Base-by-base conservation (phyloP, 1,140 invertebrate genomes). In the Aphaenogaster floridana region DNA sequence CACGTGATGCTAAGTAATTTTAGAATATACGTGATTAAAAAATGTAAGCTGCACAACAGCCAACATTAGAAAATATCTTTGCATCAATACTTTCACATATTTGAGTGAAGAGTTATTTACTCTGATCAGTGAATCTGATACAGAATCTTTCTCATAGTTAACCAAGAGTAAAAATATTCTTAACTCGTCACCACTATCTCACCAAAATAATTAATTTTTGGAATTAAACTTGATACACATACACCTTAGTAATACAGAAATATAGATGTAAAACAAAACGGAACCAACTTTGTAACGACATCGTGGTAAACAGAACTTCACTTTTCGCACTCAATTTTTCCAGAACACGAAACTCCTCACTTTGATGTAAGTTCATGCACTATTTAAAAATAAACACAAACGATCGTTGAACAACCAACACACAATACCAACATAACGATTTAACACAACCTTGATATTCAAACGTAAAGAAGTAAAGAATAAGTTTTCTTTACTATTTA, bases 151-250 rank as follows among this genome's bases (percentile, higher is more conserved):
- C 39, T 74, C 8, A 57, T 54, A 50, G 8, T 34, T 34, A 52
- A 71, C 0, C 2, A 74, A 74, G 54, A 34, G 8, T 45, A 45
- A 45, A 74, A 39, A 6, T 57, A 74, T 21, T 39, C n/a, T 57
- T 74, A 57, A 74, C 5, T 39, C 34, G 17, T 17, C 50, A 54
- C 15, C 48, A 57, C 9, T 13, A 39, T 34, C 39, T 57, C 4
- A 74, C 1, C 52, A 5, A 59, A 28, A 59, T 59, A 59, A 59
- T 76, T 76, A 54, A 42, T 42, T 76, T 15, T 15, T 42, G n/a
- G 1, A 54, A 42, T 74, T 74, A 76, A 39, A 21, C 5, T 28
- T 3, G 9, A 74, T 7, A 52, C 15, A 54, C 15, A 50, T 17
- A 52, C 8, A 50, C 4, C 17, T 36, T 9, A 52, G 11, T 74